Percentiles rank a stretch among this genome's conserved stretches.
Evolutionary conservation across 2,888 invertebrate species (phyloP).

Genomic region (Sympetrum striolatum): DNA sequence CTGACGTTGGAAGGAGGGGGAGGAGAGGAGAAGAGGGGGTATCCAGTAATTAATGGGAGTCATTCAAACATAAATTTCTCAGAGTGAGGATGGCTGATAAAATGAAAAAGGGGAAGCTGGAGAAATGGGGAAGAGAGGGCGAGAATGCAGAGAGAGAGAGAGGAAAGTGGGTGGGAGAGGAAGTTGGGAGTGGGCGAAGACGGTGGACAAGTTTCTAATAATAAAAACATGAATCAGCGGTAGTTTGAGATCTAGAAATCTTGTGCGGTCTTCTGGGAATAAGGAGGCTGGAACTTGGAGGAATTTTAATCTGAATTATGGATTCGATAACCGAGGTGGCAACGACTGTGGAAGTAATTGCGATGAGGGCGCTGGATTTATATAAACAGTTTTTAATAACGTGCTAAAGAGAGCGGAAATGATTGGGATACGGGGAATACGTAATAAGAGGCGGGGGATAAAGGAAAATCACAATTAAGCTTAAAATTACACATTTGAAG

Average conservation of each 20-base stretch:
- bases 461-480: neutral
- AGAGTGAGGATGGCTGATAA: constrained; percentile 36
- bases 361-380: neutral
- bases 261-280: neutral
- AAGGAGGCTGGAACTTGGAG: neutral
- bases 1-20: constrained; percentile 1
- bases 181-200: neutral
- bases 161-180: neutral
- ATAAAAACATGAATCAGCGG: constrained; percentile 41
- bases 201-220: constrained; percentile 38
- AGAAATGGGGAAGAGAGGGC: neutral
- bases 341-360: neutral
- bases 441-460: neutral
- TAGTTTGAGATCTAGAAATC: neutral
- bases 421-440: neutral
- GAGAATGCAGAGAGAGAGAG: neutral
- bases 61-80: constrained; percentile 44
- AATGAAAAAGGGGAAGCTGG: constrained; percentile 16
- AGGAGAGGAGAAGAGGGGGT: neutral
- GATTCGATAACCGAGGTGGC: neutral
- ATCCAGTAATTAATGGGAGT: constrained; percentile 42
- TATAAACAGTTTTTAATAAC: neutral
- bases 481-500: neutral
- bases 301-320: neutral
- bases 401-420: neutral